These are phyloP conservation scores for Andrena bicolor DNA, from an alignment of 2,888 invertebrate species.

Conservation along the genomic window DNA sequence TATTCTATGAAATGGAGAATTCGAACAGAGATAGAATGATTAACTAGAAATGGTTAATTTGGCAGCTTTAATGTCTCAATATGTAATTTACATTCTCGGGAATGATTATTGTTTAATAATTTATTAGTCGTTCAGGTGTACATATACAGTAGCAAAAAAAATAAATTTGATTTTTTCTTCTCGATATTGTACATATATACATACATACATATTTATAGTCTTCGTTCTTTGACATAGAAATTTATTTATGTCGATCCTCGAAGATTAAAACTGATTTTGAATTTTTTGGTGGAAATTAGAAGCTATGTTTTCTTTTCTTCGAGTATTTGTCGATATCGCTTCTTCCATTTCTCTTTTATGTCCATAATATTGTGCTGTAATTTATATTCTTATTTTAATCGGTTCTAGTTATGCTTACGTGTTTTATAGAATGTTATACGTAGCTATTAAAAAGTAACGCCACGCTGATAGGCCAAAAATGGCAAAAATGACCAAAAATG, in stretches of 20 bases:
- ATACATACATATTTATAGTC: conserved; percentile 7
- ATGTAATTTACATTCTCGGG: too few relatives aligned
- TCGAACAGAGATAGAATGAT: too few relatives aligned
- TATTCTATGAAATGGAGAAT: too few relatives aligned
- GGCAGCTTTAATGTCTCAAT: too few relatives aligned
- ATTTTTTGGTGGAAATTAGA: neutral
- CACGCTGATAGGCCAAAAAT: neutral
- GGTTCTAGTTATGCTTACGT: neutral
- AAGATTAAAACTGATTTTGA: conserved; percentile 11
- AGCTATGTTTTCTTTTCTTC: conserved; percentile 15
- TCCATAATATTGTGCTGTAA: conserved; percentile 78
- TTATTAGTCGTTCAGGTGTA: conserved; percentile 36
- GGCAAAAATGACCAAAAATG: too few relatives aligned
- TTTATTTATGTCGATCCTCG: neutral
- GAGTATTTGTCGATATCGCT: conserved; percentile 67
- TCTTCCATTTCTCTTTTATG: conserved; percentile 75
- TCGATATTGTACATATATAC: conserved; percentile 10
- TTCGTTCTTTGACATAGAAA: conserved; percentile 8
- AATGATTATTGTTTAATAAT: conserved; percentile 6
- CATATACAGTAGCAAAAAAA: conserved; percentile 36
- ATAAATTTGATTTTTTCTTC: conserved; percentile 31
- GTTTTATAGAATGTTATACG: neutral
- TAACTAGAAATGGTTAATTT: too few relatives aligned
- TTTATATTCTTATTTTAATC: conserved; percentile 12
- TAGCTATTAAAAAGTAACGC: neutral